These are phyloP conservation scores for Epinephelus awoara DNA, from an alignment of 2,797 vertebrate species.

Conservation along the genomic window DNA sequence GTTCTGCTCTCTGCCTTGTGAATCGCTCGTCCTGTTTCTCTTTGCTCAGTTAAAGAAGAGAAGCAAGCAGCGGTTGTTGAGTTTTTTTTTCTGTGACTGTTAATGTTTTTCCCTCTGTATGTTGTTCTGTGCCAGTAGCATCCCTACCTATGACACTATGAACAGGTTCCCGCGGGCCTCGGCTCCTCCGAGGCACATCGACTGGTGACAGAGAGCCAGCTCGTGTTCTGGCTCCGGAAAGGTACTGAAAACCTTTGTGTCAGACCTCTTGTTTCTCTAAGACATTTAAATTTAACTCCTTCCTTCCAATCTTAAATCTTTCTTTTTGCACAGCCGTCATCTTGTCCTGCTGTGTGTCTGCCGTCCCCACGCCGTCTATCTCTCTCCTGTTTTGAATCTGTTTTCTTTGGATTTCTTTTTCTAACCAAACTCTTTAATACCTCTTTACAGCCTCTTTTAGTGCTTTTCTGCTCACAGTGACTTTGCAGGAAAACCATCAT, in stretches of 20 bases:
- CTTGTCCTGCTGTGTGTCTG: conserved; percentile 30
- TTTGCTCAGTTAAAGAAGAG: conserved; percentile 8
- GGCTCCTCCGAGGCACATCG: conserved; percentile 85
- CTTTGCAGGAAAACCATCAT: conserved; percentile 66
- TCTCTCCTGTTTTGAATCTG: conserved; percentile 12
- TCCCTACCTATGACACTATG: conserved; percentile 86
- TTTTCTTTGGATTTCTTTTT: background rate
- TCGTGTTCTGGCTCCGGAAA: conserved; percentile 77
- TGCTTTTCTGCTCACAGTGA: conserved; percentile 63
- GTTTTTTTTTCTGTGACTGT: conserved; percentile 1
- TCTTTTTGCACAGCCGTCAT: conserved; percentile 45
- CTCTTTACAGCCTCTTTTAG: conserved; percentile 74
- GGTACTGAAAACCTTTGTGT: conserved; percentile 74
- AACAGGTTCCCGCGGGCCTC: conserved; percentile 88
- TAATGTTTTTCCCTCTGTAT: conserved; percentile 53
- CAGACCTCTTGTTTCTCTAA: conserved; percentile 10
- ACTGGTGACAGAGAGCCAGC: conserved; percentile 84
- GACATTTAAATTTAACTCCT: background rate
- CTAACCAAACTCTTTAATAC: conserved; percentile 44
- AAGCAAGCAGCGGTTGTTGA: background rate
- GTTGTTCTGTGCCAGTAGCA: conserved; percentile 69
- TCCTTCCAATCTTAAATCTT: background rate
- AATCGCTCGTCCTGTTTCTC: conserved; percentile 24
- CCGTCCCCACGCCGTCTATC: background rate
- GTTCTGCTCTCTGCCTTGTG: conserved; percentile 67